These are phyloP conservation scores for Notodromas monacha DNA, from an alignment of 2,888 invertebrate genomes.

Conservation along the genomic window DNA sequence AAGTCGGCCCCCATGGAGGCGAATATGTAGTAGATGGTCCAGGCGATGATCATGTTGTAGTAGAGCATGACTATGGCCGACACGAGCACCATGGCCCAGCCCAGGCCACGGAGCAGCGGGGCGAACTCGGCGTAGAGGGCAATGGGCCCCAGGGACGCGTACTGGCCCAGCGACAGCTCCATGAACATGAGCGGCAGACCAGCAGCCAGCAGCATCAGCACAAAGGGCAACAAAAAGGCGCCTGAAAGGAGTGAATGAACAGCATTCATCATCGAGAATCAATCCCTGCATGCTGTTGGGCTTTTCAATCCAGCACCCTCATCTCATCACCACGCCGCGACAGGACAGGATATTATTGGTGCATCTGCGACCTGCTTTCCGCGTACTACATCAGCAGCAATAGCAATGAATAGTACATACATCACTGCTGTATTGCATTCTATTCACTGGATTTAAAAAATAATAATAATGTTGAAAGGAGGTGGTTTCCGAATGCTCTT, in stretches of 20 bases:
- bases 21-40: constrained; percentile 42
- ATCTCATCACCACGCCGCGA: too few species aligned
- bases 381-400: too few species aligned
- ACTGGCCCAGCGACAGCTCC: constrained; percentile 55
- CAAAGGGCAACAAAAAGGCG: constrained; percentile 43
- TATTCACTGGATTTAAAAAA: too few species aligned
- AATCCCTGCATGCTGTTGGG: too few species aligned
- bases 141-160: constrained; percentile 38
- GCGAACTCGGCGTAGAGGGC: constrained; percentile 46
- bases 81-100: constrained; percentile 41
- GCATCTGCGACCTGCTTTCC: too few species aligned
- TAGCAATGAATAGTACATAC: too few species aligned
- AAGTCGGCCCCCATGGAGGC: constrained; percentile 18
- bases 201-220: constrained; percentile 38
- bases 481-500: too few species aligned
- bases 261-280: neutral
- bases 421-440: too few species aligned
- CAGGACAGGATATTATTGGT: too few species aligned
- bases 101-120: constrained; percentile 35
- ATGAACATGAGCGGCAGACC: constrained; percentile 50
- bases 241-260: constrained; percentile 12
- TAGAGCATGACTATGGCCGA: constrained; percentile 38
- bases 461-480: too few species aligned
- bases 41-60: constrained; percentile 39
- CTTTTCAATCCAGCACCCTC: too few species aligned